These are phyloP conservation scores for Temnothorax longispinosus DNA, from an alignment of 1,140 invertebrate genomes.

Conservation along the genomic window DNA sequence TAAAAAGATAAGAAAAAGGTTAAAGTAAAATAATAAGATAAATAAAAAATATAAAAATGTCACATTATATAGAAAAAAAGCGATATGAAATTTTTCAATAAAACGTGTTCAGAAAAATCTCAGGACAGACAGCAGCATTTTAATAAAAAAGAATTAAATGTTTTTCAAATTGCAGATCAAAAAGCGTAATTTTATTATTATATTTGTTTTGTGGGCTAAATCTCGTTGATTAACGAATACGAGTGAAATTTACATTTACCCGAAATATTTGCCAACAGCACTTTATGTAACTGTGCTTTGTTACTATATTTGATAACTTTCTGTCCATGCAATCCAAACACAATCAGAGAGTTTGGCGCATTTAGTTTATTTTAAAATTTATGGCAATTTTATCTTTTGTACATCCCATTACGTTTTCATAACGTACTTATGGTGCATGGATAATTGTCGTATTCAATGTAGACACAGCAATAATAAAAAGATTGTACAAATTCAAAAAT, in stretches of 20 bases:
- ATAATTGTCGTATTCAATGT: conserved; percentile 27
- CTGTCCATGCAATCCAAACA: conserved; percentile 20
- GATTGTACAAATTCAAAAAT: conserved; percentile 8
- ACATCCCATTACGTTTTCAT: conserved; percentile 26
- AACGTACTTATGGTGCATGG: conserved; percentile 7
- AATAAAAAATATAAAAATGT: conserved; percentile 26
- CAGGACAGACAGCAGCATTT: neutral
- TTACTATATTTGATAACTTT: conserved; percentile 51
- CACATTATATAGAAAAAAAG: neutral
- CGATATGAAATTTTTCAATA: conserved; percentile 11
- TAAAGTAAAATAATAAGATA: neutral
- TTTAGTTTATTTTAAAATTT: conserved; percentile 48
- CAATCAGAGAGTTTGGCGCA: conserved; percentile 12
- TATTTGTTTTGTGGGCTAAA: conserved; percentile 9
- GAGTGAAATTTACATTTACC: conserved; percentile 41
- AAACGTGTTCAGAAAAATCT: neutral
- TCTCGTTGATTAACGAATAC: conserved; percentile 30
- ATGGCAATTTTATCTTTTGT: conserved; percentile 46
- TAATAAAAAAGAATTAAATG: conserved; percentile 32
- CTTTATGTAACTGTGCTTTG: conserved; percentile 49
- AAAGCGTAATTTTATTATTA: conserved; percentile 46
- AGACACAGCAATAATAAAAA: neutral
- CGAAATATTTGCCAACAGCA: conserved; percentile 43
- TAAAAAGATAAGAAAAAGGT: neutral
- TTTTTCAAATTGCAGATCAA: conserved; percentile 20